A percentile compares a stretch with the other conserved stretches of the same genome.
phyloP scores from a whole-genome alignment of 2,113 vertebrate species.

The Psittacula cyanocephala region DNA sequence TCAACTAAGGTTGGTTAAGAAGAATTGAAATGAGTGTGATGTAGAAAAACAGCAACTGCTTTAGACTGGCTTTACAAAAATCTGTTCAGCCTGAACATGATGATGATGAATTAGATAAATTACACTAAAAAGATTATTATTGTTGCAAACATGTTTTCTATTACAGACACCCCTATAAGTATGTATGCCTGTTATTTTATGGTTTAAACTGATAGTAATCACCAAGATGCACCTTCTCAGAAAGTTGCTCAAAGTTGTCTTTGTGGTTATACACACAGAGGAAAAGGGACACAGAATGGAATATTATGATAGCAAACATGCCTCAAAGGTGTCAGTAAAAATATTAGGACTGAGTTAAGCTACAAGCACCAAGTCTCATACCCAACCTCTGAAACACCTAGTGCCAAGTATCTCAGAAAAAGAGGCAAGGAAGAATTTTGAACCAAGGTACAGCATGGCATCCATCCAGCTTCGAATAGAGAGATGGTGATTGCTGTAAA shows the following conservation, averaged over 20 bases:
- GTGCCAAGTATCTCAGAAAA: background rate
- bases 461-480: rapidly evolving
- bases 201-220: background rate
- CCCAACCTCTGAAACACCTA: background rate
- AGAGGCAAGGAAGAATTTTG: background rate
- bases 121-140: background rate
- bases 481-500: background rate
- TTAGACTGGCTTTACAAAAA: background rate
- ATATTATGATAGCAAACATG: background rate
- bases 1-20: background rate
- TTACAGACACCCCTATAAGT: background rate
- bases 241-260: background rate
- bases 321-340: background rate
- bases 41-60: background rate
- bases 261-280: background rate
- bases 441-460: background rate
- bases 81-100: background rate
- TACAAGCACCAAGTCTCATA: background rate
- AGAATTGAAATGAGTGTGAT: background rate
- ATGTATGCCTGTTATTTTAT: background rate
- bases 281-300: background rate
- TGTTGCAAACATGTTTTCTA: background rate
- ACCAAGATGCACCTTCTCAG: background rate
- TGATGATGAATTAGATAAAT: background rate
- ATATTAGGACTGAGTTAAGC: background rate